Evolutionary conservation across 1,140 invertebrate species (phyloP).

Genomic region (Drosophila elegans): DNA sequence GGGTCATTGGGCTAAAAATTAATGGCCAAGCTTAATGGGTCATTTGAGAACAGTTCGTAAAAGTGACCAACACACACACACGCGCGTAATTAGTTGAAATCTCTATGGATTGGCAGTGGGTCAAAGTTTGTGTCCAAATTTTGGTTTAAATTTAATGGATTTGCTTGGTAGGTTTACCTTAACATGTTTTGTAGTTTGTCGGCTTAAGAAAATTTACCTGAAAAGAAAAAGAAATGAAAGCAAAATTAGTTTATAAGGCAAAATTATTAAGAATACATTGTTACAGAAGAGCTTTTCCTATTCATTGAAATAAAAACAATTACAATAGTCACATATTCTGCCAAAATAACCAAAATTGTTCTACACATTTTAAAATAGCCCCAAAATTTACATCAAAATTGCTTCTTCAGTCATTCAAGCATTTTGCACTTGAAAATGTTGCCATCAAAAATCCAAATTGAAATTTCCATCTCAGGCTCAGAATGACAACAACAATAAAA

Average conservation of each 20-base stretch:
- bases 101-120: conserved; percentile 36
- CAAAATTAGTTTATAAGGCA: not conserved
- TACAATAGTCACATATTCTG: not conserved
- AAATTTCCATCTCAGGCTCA: conserved; percentile 35
- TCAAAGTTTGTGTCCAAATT: conserved; percentile 42
- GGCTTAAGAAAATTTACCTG: conserved; percentile 35
- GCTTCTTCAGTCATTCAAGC: not conserved
- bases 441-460: conserved; percentile 29
- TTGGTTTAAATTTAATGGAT: conserved; percentile 32
- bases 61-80: conserved; percentile 51
- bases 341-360: not conserved
- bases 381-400: not conserved
- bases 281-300: no score
- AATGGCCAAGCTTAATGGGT: conserved; percentile 76
- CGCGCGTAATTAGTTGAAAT: conserved; percentile 60
- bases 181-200: not conserved
- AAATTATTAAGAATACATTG: conserved; percentile 1
- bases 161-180: conserved; percentile 47
- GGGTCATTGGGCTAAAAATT: conserved; percentile 74
- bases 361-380: not conserved
- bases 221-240: conserved; percentile 26
- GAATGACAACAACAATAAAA: conserved; percentile 23
- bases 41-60: conserved; percentile 74
- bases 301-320: no score
- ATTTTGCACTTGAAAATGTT: conserved; percentile 23